phyloP scores from a whole-genome alignment of 2,797 vertebrate species.

The Peromyscus attwateri region DNA sequence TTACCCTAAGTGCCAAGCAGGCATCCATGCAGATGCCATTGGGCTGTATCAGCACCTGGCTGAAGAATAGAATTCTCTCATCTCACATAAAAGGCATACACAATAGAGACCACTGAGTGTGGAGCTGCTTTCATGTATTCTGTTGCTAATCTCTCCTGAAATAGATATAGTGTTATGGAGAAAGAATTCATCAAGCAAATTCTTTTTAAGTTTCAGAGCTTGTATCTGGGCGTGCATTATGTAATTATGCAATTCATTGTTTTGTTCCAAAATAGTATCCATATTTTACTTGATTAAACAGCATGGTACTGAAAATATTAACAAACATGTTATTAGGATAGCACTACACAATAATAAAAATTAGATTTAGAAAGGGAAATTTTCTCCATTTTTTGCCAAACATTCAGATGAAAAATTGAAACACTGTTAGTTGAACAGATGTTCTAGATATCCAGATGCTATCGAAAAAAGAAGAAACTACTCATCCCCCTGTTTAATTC shows the following conservation, averaged over 20 bases:
- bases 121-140: neutral
- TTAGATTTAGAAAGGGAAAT: constrained; percentile 65
- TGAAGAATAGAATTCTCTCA: constrained; percentile 52
- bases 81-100: constrained; percentile 50
- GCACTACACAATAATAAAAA: constrained; percentile 39
- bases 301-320: constrained; percentile 49
- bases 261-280: constrained; percentile 63
- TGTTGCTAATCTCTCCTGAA: neutral
- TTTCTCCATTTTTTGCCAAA: constrained; percentile 67
- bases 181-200: constrained; percentile 14
- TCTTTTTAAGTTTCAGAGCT: neutral
- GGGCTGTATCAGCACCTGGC: constrained; percentile 33
- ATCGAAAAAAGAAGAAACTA: constrained; percentile 13
- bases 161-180: neutral
- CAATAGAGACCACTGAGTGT: neutral
- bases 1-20: constrained; percentile 64
- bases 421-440: constrained; percentile 63
- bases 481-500: constrained; percentile 51
- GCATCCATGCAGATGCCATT: constrained; percentile 73
- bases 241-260: neutral
- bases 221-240: rapidly evolving
- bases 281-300: constrained; percentile 63
- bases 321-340: constrained; percentile 55
- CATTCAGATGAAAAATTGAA: constrained; percentile 67
- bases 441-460: constrained; percentile 73